phyloP scores from a whole-genome alignment of 2,113 vertebrate genomes.

The Dunckerocampus dactyliophorus region DNA sequence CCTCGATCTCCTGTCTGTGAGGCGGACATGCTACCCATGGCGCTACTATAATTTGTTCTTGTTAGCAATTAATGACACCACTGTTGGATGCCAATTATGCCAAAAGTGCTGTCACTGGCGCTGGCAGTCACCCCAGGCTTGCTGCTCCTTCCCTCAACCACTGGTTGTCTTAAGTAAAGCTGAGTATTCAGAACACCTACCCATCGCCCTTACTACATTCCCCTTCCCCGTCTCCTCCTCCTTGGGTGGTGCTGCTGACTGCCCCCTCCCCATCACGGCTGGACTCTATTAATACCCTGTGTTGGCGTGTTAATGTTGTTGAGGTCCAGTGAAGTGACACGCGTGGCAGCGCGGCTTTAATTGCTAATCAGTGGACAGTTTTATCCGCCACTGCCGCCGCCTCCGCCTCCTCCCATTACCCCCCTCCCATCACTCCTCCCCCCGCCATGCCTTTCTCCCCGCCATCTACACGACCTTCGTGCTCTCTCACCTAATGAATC shows the following conservation, averaged over 20 bases:
- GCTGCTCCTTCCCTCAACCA: slow-evolving; percentile 23
- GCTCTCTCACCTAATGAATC: slow-evolving; percentile 68
- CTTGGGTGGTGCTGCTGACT: neutral
- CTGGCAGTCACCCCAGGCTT: slow-evolving; percentile 25
- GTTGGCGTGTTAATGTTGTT: slow-evolving; percentile 71
- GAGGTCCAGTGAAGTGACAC: slow-evolving; percentile 74
- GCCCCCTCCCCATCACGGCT: slow-evolving; percentile 24
- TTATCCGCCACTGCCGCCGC: slow-evolving; percentile 48
- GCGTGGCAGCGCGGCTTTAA: slow-evolving; percentile 64
- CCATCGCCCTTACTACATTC: slow-evolving; percentile 11
- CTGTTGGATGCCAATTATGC: slow-evolving; percentile 33
- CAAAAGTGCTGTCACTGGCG: neutral
- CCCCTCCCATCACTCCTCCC: slow-evolving; percentile 13
- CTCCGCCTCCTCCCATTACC: neutral
- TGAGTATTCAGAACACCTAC: slow-evolving; percentile 30
- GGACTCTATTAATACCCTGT: slow-evolving; percentile 73
- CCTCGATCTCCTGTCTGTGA: neutral
- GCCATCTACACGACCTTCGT: slow-evolving; percentile 32
- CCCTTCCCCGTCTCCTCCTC: slow-evolving; percentile 11
- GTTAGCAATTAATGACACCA: neutral
- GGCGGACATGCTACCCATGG: neutral
- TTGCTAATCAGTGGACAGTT: slow-evolving; percentile 77
- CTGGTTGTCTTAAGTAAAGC: slow-evolving; percentile 55
- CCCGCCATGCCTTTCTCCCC: slow-evolving; percentile 17
- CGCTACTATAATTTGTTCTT: neutral